Evolutionary conservation across 2,797 vertebrate genomes (phyloP).

Genomic region (Capromys pilorides): DNA sequence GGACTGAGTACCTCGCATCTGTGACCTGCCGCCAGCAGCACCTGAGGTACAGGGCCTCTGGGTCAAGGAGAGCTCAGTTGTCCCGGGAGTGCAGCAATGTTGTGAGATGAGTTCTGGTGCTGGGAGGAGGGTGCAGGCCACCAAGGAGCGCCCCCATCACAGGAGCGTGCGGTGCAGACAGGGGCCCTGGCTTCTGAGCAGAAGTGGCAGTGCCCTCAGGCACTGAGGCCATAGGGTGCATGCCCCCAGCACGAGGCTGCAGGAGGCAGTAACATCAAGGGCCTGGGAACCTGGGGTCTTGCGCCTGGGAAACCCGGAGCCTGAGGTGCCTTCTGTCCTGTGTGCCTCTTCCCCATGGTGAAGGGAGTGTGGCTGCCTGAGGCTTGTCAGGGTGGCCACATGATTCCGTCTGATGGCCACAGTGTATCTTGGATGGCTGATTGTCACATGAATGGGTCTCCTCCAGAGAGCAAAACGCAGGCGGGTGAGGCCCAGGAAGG

Average conservation of each 20-base stretch:
- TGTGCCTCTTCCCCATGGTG: neutral
- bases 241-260: neutral
- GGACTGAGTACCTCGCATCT: neutral
- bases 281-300: neutral
- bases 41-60: neutral
- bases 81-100: neutral
- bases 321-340: neutral
- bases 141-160: neutral
- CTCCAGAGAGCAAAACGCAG: neutral
- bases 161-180: fast-evolving
- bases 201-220: neutral
- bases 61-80: neutral
- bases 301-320: neutral
- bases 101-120: neutral
- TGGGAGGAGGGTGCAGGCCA: neutral
- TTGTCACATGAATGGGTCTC: neutral
- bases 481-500: neutral
- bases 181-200: too few species aligned
- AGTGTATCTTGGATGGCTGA: neutral
- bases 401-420: neutral
- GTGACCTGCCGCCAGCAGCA: neutral
- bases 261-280: neutral
- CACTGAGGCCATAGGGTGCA: neutral
- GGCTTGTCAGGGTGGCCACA: neutral
- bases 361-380: neutral